These are phyloP conservation scores for Cottus gobio DNA, from an alignment of 2,113 vertebrate species.

Conservation along the genomic window DNA sequence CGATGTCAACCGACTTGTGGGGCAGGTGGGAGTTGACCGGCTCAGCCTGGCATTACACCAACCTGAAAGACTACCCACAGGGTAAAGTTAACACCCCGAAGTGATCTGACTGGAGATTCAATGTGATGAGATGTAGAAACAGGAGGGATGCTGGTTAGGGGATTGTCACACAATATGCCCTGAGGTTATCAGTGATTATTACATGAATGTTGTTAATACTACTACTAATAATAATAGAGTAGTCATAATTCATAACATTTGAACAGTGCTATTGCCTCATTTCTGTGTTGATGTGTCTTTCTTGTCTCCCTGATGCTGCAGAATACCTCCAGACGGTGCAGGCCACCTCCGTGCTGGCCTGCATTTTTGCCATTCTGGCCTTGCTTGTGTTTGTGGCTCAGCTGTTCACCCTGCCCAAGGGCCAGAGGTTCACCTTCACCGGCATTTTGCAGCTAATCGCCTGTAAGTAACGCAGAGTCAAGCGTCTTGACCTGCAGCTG, in stretches of 20 bases:
- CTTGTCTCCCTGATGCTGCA: slow-evolving; percentile 50
- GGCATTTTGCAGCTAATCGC: slow-evolving; percentile 91
- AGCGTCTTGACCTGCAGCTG: background rate
- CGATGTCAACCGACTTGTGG: slow-evolving; percentile 81
- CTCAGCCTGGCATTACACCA: slow-evolving; percentile 77
- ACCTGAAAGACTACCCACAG: slow-evolving; percentile 70
- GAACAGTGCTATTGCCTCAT: background rate
- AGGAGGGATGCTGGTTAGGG: background rate
- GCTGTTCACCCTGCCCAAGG: slow-evolving; percentile 95
- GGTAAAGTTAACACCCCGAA: slow-evolving; percentile 50
- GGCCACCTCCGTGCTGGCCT: slow-evolving; percentile 92
- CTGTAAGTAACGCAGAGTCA: slow-evolving; percentile 82
- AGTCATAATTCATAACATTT: background rate
- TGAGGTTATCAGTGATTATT: background rate
- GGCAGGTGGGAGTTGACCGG: slow-evolving; percentile 71
- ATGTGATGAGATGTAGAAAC: background rate
- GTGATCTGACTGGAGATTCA: background rate
- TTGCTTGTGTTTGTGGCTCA: slow-evolving; percentile 92
- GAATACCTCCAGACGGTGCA: slow-evolving; percentile 90
- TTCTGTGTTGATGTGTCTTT: background rate
- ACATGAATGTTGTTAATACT: background rate
- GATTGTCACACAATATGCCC: background rate
- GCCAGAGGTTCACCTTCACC: slow-evolving; percentile 93
- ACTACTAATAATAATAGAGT: background rate
- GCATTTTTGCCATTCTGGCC: slow-evolving; percentile 90